Conservation (phyloP, 1,140 invertebrate genomes). For the Polypedilum vanderplanki region DNA sequence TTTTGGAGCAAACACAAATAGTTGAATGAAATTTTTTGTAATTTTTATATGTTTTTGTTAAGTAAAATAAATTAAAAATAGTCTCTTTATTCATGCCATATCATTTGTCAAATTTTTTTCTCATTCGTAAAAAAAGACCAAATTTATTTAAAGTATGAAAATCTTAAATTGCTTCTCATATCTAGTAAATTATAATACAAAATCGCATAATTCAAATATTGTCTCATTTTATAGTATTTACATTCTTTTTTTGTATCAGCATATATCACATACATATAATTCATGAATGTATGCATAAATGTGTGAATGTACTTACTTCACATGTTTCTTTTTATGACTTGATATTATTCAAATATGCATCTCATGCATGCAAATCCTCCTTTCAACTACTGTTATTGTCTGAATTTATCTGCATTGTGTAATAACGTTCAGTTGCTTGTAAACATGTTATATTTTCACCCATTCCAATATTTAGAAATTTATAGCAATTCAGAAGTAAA, state of each 20-base stretch:
- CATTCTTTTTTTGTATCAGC: too few relatives aligned
- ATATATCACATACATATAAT: too few relatives aligned
- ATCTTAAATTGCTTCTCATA: not conserved
- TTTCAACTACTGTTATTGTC: not conserved
- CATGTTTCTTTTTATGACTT: not conserved
- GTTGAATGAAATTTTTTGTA: too few relatives aligned
- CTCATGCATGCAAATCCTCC: constrained; percentile 2
- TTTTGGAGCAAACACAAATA: too few relatives aligned
- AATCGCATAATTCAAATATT: constrained; percentile 16
- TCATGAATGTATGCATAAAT: not conserved
- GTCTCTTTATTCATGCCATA: too few relatives aligned
- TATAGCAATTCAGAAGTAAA: too few relatives aligned
- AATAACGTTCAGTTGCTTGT: not conserved
- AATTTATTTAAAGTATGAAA: not conserved
- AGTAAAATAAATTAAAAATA: too few relatives aligned
- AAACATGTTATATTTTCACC: constrained; percentile 8
- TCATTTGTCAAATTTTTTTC: too few relatives aligned
- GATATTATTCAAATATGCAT: constrained; percentile 7
- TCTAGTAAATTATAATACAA: not conserved
- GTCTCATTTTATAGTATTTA: not conserved
- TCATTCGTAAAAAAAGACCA: not conserved
- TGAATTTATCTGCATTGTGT: not conserved
- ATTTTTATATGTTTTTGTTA: too few relatives aligned
- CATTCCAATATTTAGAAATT: too few relatives aligned
- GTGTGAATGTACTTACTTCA: not conserved